Percentiles rank a stretch among this genome's conserved stretches.
These are phyloP conservation scores for Phrynocephalus versicolor DNA, from an alignment of 2,113 vertebrate species.

Conservation along the genomic window DNA sequence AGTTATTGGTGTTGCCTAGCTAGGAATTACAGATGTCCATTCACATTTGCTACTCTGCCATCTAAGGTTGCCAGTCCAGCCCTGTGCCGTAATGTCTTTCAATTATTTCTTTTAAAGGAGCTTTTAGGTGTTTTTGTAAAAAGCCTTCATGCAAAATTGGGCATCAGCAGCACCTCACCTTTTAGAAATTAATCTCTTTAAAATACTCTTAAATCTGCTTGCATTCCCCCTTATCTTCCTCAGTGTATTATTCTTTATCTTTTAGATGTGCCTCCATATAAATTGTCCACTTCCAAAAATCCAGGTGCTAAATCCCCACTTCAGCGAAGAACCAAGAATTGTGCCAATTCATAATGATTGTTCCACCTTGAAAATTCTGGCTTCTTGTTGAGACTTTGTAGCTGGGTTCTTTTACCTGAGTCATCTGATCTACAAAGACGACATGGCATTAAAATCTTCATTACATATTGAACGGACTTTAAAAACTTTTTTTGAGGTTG, in stretches of 20 bases:
- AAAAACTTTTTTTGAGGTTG: not conserved
- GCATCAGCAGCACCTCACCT: not conserved
- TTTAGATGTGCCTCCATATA: not conserved
- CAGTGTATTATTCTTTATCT: not conserved
- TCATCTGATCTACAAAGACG: not conserved
- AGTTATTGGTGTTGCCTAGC: conserved; percentile 1
- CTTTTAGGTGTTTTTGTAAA: not conserved
- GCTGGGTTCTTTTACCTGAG: not conserved
- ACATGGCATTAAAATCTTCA: not conserved
- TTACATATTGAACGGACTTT: not conserved
- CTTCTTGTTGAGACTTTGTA: not conserved
- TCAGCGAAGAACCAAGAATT: not conserved
- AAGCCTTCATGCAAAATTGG: not conserved
- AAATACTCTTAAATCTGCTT: not conserved
- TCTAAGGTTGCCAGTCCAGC: not conserved
- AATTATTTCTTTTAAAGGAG: not conserved
- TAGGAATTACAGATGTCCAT: conserved; percentile 21
- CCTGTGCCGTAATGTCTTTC: not conserved
- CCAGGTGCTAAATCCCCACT: not conserved
- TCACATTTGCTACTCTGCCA: conserved; percentile 12
- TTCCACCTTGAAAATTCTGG: not conserved
- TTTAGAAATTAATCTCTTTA: not conserved
- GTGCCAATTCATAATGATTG: not conserved
- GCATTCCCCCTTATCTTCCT: not conserved
- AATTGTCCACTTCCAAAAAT: not conserved